phyloP scores from a whole-genome alignment of 2,888 invertebrate genomes.

The Apoda limacodes region DNA sequence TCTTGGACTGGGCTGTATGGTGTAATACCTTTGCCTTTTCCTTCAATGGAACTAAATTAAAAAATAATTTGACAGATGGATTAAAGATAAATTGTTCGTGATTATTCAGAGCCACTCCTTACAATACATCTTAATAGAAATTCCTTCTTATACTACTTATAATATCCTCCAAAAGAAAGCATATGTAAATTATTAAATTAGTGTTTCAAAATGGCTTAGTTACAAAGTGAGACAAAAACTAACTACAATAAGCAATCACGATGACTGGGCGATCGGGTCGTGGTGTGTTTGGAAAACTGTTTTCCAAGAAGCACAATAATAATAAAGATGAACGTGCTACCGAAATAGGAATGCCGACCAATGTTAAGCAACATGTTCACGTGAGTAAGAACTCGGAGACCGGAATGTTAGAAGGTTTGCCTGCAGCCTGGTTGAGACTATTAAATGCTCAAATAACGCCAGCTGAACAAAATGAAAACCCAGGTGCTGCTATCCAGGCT shows the following conservation, averaged over 20 bases:
- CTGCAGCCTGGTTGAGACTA: constrained; percentile 83
- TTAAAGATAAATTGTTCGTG: too few relatives aligned
- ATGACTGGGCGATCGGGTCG: constrained; percentile 63
- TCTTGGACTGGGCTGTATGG: too few relatives aligned
- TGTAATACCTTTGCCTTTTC: too few relatives aligned
- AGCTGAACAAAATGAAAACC: constrained; percentile 90
- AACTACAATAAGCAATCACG: constrained; percentile 43
- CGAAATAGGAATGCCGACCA: constrained; percentile 86
- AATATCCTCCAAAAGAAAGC: too few relatives aligned
- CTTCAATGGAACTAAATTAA: too few relatives aligned
- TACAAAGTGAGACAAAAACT: constrained; percentile 26
- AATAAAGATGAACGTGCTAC: constrained; percentile 63
- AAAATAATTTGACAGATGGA: too few relatives aligned
- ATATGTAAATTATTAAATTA: constrained; percentile 9
- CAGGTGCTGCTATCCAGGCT: constrained; percentile 90
- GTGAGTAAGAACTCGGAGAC: constrained; percentile 86
- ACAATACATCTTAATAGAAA: too few relatives aligned
- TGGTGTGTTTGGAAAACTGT: constrained; percentile 62
- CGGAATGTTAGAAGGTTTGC: constrained; percentile 88
- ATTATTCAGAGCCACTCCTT: too few relatives aligned
- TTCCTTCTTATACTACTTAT: too few relatives aligned
- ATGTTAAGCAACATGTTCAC: constrained; percentile 88
- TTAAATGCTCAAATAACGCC: constrained; percentile 86
- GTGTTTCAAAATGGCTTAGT: constrained; percentile 37
- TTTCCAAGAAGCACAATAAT: constrained; percentile 53